These are phyloP conservation scores for Agyllia agylla DNA, from an alignment of 2,888 invertebrate genomes.

Conservation along the genomic window DNA sequence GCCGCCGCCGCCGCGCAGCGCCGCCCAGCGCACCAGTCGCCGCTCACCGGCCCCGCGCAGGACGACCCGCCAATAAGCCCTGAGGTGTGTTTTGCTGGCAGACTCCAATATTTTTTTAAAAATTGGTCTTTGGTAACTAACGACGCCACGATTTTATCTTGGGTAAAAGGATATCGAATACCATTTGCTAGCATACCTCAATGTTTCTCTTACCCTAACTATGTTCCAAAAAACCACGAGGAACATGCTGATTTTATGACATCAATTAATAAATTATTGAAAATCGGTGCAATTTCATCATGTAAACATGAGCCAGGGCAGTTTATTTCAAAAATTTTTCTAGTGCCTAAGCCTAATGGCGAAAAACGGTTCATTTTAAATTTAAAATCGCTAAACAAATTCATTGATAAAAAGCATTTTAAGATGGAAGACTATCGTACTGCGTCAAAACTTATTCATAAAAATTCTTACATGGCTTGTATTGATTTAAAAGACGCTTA, in stretches of 20 bases:
- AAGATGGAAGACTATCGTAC: slow-evolving; percentile 69
- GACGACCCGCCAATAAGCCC: neutral
- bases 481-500: slow-evolving; percentile 62
- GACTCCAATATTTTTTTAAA: slow-evolving; percentile 28
- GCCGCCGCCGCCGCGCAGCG: no score
- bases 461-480: slow-evolving; percentile 40
- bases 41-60: no score
- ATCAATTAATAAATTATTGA: slow-evolving; percentile 13
- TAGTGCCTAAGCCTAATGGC: slow-evolving; percentile 56
- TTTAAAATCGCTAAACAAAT: slow-evolving; percentile 60
- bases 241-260: neutral
- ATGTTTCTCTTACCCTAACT: neutral
- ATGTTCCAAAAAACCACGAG: neutral
- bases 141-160: neutral
- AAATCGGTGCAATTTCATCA: neutral
- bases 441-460: slow-evolving; percentile 36
- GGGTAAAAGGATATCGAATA: slow-evolving; percentile 3
- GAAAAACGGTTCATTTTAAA: slow-evolving; percentile 57
- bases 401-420: slow-evolving; percentile 49
- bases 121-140: slow-evolving; percentile 1
- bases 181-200: neutral
- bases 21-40: no score
- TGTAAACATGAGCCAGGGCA: neutral
- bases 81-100: slow-evolving; percentile 17
- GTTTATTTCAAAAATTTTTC: slow-evolving; percentile 45